Evolutionary conservation across 2,797 vertebrate species (phyloP), one percentile per base, ranked within the genome.

Genomic region (Falco berigora): DNA sequence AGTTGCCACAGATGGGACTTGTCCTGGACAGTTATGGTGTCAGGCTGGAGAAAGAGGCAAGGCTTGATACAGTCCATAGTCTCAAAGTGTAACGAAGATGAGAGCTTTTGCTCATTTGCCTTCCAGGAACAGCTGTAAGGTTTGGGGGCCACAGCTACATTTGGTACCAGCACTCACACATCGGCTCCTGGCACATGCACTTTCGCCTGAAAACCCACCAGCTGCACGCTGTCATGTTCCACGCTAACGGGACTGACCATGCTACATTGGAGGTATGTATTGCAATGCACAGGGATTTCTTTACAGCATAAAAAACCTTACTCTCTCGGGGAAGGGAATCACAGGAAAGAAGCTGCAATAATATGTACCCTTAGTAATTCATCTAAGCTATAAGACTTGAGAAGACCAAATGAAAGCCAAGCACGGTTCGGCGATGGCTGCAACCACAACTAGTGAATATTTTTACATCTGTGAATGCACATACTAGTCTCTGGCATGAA

Each of bases 131-230:
- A 0, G 99, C 99, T 0, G 61, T 98, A 87, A 98, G 97, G 87
- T 99, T 99, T 88, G 98, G 98, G 2, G 98, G 98, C 2, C 97
- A 98, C 36, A 99, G 99, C 87, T 99, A 98, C 75, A 73, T 99
- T 85, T 97, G 98, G 42, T 99, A 99, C 96, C 88, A 96, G 88
- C 98, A 98, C 4, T 98, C 98, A 9, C 98, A 98, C 85, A 81
- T 53, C 3, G 96, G 84, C 58, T 94, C 97, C 44, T 98, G 99
- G 98, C 97, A 95, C 28, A 96, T 99, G 83, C 98, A 97, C 3
- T 98, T 99, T 81, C 98, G 95, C 42, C 97, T 99, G 92, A 99
- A 98, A 98, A 99, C 99, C 0, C 97, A 96, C 36, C 98, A 99
- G 95, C 86, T 97, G 5, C 96, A 98, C 0, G 98, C 98, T 1